phyloP scores from a whole-genome alignment of 2,113 vertebrate genomes.

The Stegostoma tigrinum region DNA sequence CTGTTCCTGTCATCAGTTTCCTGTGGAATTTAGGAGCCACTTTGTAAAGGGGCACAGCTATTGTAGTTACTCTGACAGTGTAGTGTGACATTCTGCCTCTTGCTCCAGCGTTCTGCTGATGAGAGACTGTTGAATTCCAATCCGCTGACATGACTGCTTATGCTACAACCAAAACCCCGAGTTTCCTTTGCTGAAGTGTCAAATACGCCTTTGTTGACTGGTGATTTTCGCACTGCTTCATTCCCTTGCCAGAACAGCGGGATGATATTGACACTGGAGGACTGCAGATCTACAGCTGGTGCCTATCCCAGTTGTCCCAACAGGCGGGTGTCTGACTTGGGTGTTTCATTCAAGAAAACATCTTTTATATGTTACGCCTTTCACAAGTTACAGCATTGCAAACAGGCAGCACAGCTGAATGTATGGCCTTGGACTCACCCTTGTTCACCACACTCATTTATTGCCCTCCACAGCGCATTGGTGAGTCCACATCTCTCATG shows the following conservation, averaged over 20 bases:
- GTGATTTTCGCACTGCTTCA: not conserved
- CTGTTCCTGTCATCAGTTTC: not conserved
- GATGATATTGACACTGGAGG: not conserved
- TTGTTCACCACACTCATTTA: not conserved
- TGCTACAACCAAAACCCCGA: not conserved
- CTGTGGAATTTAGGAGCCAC: not conserved
- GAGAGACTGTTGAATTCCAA: not conserved
- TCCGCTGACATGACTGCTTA: not conserved
- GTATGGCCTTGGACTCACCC: not conserved
- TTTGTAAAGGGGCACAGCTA: not conserved
- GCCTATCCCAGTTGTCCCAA: not conserved
- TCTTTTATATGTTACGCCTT: not conserved
- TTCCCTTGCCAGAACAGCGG: not conserved
- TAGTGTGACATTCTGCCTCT: constrained; percentile 2
- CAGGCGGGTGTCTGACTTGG: not conserved
- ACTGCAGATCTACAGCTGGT: not conserved
- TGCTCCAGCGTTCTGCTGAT: not conserved
- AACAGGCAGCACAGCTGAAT: not conserved
- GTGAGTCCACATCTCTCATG: not conserved
- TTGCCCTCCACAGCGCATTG: not conserved
- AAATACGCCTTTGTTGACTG: not conserved
- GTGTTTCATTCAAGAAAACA: not conserved
- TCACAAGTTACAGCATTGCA: not conserved
- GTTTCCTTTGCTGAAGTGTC: not conserved
- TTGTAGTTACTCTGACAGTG: not conserved